Percentiles rank a stretch among this genome's conserved stretches.
phyloP scores from a whole-genome alignment of 2,888 invertebrate genomes.

The Ceraclea dissimilis region DNA sequence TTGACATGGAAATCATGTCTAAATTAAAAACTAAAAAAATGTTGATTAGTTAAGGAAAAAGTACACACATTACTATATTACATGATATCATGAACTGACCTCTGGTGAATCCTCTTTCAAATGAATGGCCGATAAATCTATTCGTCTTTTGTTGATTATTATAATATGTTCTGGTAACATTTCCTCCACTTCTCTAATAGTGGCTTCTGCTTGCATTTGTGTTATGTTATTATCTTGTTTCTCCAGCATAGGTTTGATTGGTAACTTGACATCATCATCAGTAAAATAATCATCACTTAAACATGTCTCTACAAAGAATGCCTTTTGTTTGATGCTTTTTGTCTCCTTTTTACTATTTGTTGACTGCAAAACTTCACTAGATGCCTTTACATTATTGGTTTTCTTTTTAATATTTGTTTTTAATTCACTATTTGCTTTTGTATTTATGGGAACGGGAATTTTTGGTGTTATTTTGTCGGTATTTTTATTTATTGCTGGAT shows the following conservation, averaged over 20 bases:
- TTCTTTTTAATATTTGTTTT: neutral
- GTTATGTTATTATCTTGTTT: conserved; percentile 32
- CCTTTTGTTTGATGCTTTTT: conserved; percentile 37
- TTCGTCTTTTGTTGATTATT: conserved; percentile 42
- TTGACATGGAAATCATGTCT: too few relatives aligned
- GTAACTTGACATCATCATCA: conserved; percentile 31
- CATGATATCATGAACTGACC: conserved; percentile 34
- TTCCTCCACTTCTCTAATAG: conserved; percentile 27
- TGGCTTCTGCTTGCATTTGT: conserved; percentile 30
- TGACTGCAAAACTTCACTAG: conserved; percentile 34
- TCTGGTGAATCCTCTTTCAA: conserved; percentile 49
- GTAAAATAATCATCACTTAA: conserved; percentile 58
- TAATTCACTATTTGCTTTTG: conserved; percentile 10
- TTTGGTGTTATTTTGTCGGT: conserved; percentile 20
- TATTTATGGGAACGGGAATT: conserved; percentile 24
- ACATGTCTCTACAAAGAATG: conserved; percentile 53
- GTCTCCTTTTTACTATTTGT: conserved; percentile 27
- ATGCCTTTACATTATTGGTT: neutral
- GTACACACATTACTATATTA: too few relatives aligned
- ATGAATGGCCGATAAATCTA: conserved; percentile 40
- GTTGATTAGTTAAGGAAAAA: too few relatives aligned
- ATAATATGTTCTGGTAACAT: conserved; percentile 27
- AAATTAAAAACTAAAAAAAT: too few relatives aligned
- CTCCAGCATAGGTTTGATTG: conserved; percentile 22
- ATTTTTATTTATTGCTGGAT: conserved; percentile 16